Base-by-base conservation (phyloP, 1,140 invertebrate species). In the Trachymyrmex cornetzi region DNA sequence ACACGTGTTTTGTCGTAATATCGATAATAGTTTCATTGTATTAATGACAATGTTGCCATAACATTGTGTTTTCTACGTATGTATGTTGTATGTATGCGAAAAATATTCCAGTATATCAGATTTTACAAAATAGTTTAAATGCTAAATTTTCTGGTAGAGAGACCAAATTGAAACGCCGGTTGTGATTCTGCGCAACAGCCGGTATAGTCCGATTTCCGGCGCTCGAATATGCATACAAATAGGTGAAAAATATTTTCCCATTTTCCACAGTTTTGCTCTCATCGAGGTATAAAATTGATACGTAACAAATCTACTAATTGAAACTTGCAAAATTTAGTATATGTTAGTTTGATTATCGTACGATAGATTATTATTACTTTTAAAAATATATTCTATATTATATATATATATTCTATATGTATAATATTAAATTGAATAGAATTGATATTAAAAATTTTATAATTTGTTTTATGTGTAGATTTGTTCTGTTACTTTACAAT, bases 81-180 rank as follows among this genome's bases (percentile, higher is more conserved):
- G 11, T 67, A 67, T n/a, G 50, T 14, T 48, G 44, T 72, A 81
- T 7, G 69, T 24, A 34, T 6, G 11, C 50, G 12, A 57, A 74
- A 74, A 57, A 61, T 74, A 34, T 34, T 72, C 1, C 11, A 34
- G 2, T 57, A 38, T 66, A 38, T 44, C 38, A 44, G 30, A 67
- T 67, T 67, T 66, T 67, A 44, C 64, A 67, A 4, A 44, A 38
- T 44, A 67, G 34, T 67, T 67, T 44, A 67, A 67, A 67, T 22
- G 64, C 34, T 38, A 82, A 77, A 87, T 77, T 81, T 87, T 50
- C 55, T 69, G 48, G 14, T 44, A 22, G 27, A 80, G 44, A 19
- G 16, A 24, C n/a, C 44, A 50, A 22, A 71, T 88, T 69, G 77
- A 75, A 88, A 87, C 48, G 84, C 50, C 57, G 69, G 30, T 75